Base-by-base conservation (phyloP, 2,113 vertebrate species). In the Forbesichthys papilliferus region DNA sequence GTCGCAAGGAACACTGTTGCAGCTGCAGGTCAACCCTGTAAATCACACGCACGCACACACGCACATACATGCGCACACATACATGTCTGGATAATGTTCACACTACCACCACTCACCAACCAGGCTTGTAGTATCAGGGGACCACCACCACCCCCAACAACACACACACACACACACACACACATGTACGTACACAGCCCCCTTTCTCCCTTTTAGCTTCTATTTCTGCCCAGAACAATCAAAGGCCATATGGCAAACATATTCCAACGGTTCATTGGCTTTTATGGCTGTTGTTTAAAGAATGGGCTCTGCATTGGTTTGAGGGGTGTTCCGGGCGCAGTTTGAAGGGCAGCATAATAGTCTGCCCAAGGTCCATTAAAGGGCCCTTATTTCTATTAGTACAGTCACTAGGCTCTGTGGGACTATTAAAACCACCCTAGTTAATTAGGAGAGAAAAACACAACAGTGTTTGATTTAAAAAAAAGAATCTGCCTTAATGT, bases 211-310 rank as follows among this genome's bases (percentile, higher is more conserved):
- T 87, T 42, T 42, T 6, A 42, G 36, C 4, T 42, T 87, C 78
- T 33, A 76, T 76, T 81, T 73, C 77, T 61, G 66, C 64, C 16
- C 54, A 49, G 71, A 82, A 89, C 90, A 90, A 90, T 91, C 86
- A 89, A 87, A 90, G 86, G 82, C 88, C 92, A 93, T 91, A 91
- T 93, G 92, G 92, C 82, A 90, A 91, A 92, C 90, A 93, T 93
- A 92, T 92, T 93, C 84, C 78, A 81, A 59, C 12, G 88, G 83
- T 87, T 91, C 90, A 79, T 79, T 92, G 86, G 82, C 66, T 92
- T 94, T 94, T 91, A 93, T 82, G 82, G 78, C 86, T 77, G 68
- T 84, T 90, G 87, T 88, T 89, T 87, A 88, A 91, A 88, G 85
- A 91, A 86, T 62, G 74, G 80, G 64, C 68, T 16, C 2, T 9